Percentiles rank a stretch among this genome's conserved stretches.
These are phyloP conservation scores for Brachycybe producta DNA, from an alignment of 2,888 invertebrate species.

Conservation along the genomic window DNA sequence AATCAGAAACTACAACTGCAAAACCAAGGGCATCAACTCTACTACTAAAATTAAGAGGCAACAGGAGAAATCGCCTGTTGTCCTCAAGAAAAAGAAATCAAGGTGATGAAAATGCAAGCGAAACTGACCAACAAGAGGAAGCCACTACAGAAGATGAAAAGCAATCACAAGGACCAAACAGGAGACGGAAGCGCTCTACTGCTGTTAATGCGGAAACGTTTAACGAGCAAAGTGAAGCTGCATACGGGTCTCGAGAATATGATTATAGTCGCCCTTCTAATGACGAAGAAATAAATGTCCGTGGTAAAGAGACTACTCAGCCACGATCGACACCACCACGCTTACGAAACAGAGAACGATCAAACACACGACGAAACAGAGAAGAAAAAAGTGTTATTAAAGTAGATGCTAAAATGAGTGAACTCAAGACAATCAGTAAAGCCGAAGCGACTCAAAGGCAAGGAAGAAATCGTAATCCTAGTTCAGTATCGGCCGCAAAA, in stretches of 20 bases:
- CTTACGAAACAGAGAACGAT: neutral
- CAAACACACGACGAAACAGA: neutral
- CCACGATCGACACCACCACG: neutral
- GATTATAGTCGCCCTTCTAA: slow-evolving; percentile 1
- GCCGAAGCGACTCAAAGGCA: neutral
- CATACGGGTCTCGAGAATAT: slow-evolving; percentile 12
- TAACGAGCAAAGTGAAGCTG: slow-evolving; percentile 14
- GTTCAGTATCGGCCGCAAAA: neutral
- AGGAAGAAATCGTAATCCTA: neutral
- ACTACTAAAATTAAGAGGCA: slow-evolving; percentile 6
- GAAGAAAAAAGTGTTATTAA: neutral
- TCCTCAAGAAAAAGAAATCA: neutral
- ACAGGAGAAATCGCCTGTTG: slow-evolving; percentile 4
- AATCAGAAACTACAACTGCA: neutral
- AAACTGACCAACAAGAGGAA: neutral
- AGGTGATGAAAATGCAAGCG: neutral
- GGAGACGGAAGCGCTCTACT: slow-evolving; percentile 10
- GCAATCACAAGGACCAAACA: neutral
- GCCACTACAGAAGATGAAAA: neutral
- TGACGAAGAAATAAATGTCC: too few relatives aligned
- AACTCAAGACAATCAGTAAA: neutral
- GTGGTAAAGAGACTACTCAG: too few relatives aligned
- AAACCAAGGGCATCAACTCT: slow-evolving; percentile 11
- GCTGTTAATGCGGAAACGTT: slow-evolving; percentile 8
- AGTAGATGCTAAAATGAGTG: neutral